Percentiles rank a stretch among this genome's conserved stretches.
Conservation (phyloP, 1,140 invertebrate species). For the Stegodyphus dumicola region DNA sequence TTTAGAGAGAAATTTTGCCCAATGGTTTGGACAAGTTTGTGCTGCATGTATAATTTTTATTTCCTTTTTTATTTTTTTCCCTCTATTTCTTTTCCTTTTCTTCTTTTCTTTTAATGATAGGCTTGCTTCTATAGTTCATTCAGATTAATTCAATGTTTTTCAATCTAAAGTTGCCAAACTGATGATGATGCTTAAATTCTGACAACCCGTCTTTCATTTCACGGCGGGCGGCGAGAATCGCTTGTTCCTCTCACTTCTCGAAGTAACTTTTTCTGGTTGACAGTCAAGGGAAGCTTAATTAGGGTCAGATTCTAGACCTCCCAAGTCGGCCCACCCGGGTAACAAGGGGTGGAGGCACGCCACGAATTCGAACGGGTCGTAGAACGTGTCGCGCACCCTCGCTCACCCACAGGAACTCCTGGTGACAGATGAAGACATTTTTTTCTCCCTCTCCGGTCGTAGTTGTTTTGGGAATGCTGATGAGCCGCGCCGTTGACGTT, state of each 20-base stretch:
- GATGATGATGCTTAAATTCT: too few species aligned
- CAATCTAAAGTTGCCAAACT: too few species aligned
- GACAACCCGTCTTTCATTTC: neutral
- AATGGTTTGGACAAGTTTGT: too few species aligned
- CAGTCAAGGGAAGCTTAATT: slow-evolving; percentile 40
- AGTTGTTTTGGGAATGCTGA: neutral
- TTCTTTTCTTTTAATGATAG: too few species aligned
- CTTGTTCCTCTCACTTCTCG: neutral
- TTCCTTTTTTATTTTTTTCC: too few species aligned
- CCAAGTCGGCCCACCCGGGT: slow-evolving; percentile 45
- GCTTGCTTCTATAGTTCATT: too few species aligned
- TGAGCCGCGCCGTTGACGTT: neutral
- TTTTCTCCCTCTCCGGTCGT: slow-evolving; percentile 2
- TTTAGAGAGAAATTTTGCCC: too few species aligned
- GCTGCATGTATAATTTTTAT: too few species aligned
- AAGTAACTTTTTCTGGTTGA: slow-evolving; percentile 26
- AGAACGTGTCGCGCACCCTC: slow-evolving; percentile 39
- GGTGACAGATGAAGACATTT: slow-evolving; percentile 53
- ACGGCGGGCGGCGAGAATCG: neutral
- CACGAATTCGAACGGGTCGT: slow-evolving; percentile 51
- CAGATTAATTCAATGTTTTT: too few species aligned
- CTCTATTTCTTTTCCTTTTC: too few species aligned
- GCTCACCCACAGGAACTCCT: slow-evolving; percentile 32
- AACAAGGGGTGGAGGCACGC: slow-evolving; percentile 41
- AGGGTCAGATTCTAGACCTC: slow-evolving; percentile 35